Percentiles rank a stretch among this genome's conserved stretches.
phyloP scores from a whole-genome alignment of 2,797 vertebrate species.

The Vultur gryphus region DNA sequence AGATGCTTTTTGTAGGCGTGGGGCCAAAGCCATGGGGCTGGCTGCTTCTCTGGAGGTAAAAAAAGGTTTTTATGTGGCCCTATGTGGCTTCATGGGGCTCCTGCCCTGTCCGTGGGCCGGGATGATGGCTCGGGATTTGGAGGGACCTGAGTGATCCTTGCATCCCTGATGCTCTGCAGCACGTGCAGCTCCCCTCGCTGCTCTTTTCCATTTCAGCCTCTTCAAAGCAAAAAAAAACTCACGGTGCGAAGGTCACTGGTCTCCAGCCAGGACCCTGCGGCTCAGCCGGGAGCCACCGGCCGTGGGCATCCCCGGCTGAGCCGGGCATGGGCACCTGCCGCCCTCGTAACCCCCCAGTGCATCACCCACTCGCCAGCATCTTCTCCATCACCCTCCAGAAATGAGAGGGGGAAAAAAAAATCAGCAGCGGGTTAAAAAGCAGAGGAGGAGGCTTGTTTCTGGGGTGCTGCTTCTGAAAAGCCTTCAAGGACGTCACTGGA shows the following conservation, averaged over 20 bases:
- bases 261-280: neutral
- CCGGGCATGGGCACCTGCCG: accelerated
- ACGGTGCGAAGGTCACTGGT: accelerated
- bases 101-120: neutral
- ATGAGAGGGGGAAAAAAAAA: neutral
- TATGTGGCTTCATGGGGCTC: accelerated
- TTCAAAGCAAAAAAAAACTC: accelerated
- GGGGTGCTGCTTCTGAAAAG: neutral
- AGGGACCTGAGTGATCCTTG: accelerated
- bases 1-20: neutral
- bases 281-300: neutral
- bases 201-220: neutral
- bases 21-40: neutral
- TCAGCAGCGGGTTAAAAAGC: neutral
- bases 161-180: neutral
- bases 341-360: neutral
- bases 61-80: neutral
- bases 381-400: neutral
- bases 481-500: accelerated
- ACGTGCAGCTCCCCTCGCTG: accelerated
- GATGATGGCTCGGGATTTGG: neutral
- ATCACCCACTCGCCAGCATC: accelerated
- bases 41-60: neutral
- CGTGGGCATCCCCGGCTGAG: accelerated
- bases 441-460: neutral